Percentiles rank a stretch among this genome's conserved stretches.
Conservation (phyloP, 30 jellyfish, hydroid and myxozoan species). For the Hydra vulgaris region DNA sequence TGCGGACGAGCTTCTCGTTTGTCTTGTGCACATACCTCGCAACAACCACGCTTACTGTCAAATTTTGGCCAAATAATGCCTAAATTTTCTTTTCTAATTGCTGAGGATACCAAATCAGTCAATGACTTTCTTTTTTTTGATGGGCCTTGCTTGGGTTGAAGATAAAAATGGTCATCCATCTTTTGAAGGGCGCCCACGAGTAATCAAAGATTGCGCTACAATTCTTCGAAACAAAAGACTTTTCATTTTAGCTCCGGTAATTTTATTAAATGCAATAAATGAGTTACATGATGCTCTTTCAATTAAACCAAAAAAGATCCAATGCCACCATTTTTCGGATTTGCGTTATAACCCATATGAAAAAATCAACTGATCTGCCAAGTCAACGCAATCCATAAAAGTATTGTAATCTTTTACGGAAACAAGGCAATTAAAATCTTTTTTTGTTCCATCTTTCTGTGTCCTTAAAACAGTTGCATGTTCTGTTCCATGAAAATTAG, state of each 20-base stretch:
- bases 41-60: no score
- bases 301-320: constrained; percentile 42
- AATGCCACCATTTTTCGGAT: constrained; percentile 65
- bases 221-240: constrained; percentile 30
- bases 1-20: no score
- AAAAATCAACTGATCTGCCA: constrained; percentile 53
- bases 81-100: no score
- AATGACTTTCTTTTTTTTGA: no score
- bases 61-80: no score
- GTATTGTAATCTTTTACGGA: constrained; percentile 44
- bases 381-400: constrained; percentile 46
- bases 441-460: constrained; percentile 38
- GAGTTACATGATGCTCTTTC: constrained; percentile 26
- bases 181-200: no score
- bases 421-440: constrained; percentile 30
- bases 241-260: neutral
- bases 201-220: no score
- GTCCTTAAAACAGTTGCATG: constrained; percentile 2
- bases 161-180: no score
- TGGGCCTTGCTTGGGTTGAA: no score
- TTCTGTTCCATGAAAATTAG: constrained; percentile 45
- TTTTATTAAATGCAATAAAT: neutral
- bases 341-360: constrained; percentile 46
- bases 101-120: no score
- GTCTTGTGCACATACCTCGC: no score